Base-by-base conservation (phyloP, 2,797 vertebrate genomes). In the Naso thynnoides region DNA sequence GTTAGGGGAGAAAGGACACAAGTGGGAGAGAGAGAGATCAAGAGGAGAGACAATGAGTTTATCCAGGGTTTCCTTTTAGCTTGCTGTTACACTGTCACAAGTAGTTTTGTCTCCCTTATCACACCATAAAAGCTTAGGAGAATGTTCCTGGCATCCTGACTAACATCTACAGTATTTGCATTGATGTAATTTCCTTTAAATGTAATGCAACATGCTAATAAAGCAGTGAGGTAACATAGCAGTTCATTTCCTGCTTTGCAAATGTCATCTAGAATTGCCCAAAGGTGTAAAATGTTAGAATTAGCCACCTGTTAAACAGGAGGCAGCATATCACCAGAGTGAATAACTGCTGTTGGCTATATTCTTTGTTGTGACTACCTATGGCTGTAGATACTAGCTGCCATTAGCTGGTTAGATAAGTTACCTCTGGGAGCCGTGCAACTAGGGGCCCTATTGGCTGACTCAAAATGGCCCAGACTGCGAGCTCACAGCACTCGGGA, bases 51-150 rank as follows among this genome's bases (percentile, higher is more conserved):
- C 29, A 33, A 6, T 18, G 5, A 23, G 27, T 48, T 45, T 21
- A 33, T n/a, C 18, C 31, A 23, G 19, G n/a, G 21, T 62, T 55
- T 59, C 27, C 59, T 52, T 57, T 73, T 26, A 66, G 70, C 33
- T 55, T 73, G 15, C 18, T 21, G 16, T 73, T 48, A 53, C 21
- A 60, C 19, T 41, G 26, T 38, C 24, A 59, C 54, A 33, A 74
- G 67, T n/a, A 29, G 48, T 64, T 41, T 60, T n/a, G 8, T 23
- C 47, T 31, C 52, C 39, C 19, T n/a, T 41, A 60, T 73, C 26
- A 70, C 24, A 60, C n/a, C 24, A 70, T 70, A 70, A 33, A 74
- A 39, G 11, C 29, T 62, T 21, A 23, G 26, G 18, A 44, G 21
- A 58, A 52, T 64, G 13, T 8, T 19, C 54, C 21, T 42, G 23